phyloP scores from a whole-genome alignment of 1,140 invertebrate species.

The Pentalonia nigronervosa region DNA sequence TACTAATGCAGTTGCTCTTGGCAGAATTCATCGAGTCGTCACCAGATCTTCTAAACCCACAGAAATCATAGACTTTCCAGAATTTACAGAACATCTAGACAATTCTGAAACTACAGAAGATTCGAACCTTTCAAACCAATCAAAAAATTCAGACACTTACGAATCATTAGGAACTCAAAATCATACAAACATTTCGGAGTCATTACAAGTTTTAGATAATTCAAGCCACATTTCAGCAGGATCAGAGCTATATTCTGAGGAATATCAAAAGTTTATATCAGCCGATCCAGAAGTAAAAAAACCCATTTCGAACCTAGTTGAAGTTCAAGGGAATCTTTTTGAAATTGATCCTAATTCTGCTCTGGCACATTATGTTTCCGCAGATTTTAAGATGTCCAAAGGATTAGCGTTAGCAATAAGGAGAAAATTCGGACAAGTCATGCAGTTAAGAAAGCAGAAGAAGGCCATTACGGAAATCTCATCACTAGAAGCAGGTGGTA shows the following conservation, averaged over 20 bases:
- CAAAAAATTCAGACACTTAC: no score
- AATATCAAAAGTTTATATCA: not conserved
- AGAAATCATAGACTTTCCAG: not conserved
- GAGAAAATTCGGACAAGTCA: not conserved
- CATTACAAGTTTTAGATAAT: not conserved
- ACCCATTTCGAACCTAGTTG: not conserved
- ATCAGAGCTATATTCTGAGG: not conserved
- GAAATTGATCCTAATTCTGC: not conserved
- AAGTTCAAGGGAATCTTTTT: conserved; percentile 48
- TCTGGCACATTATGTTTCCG: conserved; percentile 35
- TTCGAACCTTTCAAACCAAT: no score
- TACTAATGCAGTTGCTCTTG: conserved; percentile 61
- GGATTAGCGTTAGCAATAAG: conserved; percentile 20
- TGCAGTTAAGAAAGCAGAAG: not conserved
- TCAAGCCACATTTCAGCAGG: no score
- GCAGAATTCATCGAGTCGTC: not conserved
- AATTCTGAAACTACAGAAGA: no score
- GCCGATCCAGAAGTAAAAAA: not conserved
- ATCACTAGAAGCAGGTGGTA: not conserved
- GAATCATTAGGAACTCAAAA: not conserved
- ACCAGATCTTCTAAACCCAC: no score
- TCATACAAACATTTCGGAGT: not conserved
- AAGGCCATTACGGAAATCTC: not conserved
- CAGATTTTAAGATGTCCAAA: conserved; percentile 23
- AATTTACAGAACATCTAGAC: not conserved